Evolutionary conservation across 2,113 vertebrate genomes (phyloP), one percentile per base, ranked within the genome.

Genomic region (Pluvialis apricaria): DNA sequence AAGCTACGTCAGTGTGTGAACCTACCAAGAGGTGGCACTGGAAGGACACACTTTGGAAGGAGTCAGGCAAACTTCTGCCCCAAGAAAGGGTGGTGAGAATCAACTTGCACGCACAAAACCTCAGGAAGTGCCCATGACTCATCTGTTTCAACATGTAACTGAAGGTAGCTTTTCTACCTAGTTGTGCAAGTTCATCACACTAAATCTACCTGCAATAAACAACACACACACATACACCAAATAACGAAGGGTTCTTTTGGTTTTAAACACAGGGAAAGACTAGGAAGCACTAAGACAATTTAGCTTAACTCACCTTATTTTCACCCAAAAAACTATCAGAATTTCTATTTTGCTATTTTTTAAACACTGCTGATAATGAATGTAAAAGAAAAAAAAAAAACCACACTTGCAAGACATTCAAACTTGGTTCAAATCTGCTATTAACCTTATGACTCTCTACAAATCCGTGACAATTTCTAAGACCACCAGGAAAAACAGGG

Each of bases 11-110:
- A 78, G 28, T 32, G 0, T 68, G n/a, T 64, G 72, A 84, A 55
- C 83, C 55, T 47, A 64, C 94, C 96, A 89, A 97, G 89, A 96
- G 96, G 86, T 96, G 94, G 96, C 96, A 97, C 82, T 94, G 94
- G 69, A 95, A 96, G 82, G 91, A 96, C 80, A 70, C 12, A 7
- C 58, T 94, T 88, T 38, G 69, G 66, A 93, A 61, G 32, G 55
- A 81, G 51, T 13, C 55, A n/a, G 45, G 42, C 25, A 58, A 73
- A 45, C 16, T 86, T 88, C 79, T 92, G 68, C 91, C 87, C 64
- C 72, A 51, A 15, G 8, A 40, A 70, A 81, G 6, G 31, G 22
- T 45, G 45, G 6, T 29, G 58, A 20, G 25, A 45, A 52, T 60
- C 47, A 58, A 18, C 6, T 6, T 29, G n/a, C 36, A 26, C 25